Base-by-base conservation (phyloP, 1,140 invertebrate genomes). In the Neodiprion fabricii region DNA sequence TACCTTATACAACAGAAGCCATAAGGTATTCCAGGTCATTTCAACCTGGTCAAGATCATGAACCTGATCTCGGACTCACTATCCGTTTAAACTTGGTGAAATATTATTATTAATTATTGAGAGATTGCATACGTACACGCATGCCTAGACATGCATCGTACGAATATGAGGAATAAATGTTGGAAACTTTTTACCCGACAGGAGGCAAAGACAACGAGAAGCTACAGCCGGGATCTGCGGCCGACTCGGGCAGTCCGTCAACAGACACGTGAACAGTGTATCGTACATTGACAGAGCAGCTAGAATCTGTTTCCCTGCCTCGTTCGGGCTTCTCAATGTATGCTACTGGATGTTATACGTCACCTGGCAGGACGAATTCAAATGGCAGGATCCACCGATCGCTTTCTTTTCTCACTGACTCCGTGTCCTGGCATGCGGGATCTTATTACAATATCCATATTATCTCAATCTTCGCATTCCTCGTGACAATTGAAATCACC, bases 281-380 rank as follows among this genome's bases (percentile, higher is more conserved):
- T 96, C 95, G 1, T 89, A 93, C 84, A 97, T 98, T 74, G 97
- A 98, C 86, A 91, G 92, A 79, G 91, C 95, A 0, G 95, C 96
- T 0, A 90, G 96, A 48, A 88, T 97, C 70, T 85, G 96, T 17
- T 98, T 98, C 84, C 97, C 97, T 1, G 91, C 94, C 3, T 95
- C 95, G 1, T 98, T 97, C 83, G 91, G 92, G 0, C 85, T 96
- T 0, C 92, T 97, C 66, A 97, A 97, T 82, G 83, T 97, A 28
- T 92, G 94, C 82, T 98, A 98, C 85, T 98, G 96, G 96, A 88
- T 96, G 75, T 89, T 93, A 61, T 96, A 96, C 85, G 92, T 93
- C 11, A 91, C 91, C 72, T 92, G 91, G 74, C 92, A 92, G 80
- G 92, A 93, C 76, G 91, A 93, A 82, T 94, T 94, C 83, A 91